These are phyloP conservation scores for Pantherophis vulpinus DNA, from an alignment of 2,797 vertebrate species.

Conservation along the genomic window DNA sequence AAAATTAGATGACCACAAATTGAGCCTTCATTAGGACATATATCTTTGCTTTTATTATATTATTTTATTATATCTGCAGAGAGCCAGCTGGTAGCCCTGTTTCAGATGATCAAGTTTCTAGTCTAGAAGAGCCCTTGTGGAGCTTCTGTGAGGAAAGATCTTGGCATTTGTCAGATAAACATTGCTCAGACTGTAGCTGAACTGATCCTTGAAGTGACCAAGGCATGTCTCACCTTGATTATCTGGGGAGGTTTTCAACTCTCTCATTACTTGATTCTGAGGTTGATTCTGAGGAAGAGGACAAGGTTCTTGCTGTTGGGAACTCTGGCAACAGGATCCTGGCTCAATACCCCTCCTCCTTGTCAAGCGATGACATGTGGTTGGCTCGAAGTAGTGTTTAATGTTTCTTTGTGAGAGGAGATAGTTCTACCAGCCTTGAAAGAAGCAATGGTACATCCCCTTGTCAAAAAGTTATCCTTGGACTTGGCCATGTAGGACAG, in stretches of 20 bases:
- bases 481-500: neutral
- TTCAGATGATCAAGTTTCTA: neutral
- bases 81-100: neutral
- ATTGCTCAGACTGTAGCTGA: neutral
- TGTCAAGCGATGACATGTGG: neutral
- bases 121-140: neutral
- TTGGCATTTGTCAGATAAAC: neutral
- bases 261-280: neutral
- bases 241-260: neutral
- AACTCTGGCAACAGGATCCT: neutral
- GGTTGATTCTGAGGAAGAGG: neutral
- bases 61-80: neutral
- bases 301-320: neutral
- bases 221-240: neutral
- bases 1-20: neutral
- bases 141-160: neutral
- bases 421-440: neutral
- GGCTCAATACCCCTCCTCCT: neutral
- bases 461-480: neutral
- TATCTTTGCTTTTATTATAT: neutral
- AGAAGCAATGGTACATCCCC: neutral
- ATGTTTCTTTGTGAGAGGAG: neutral
- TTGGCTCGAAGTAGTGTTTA: neutral
- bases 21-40: neutral
- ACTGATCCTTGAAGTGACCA: neutral